Evolutionary conservation across 2,113 vertebrate species (phyloP).

Genomic region (Hippocampus barbouri): DNA sequence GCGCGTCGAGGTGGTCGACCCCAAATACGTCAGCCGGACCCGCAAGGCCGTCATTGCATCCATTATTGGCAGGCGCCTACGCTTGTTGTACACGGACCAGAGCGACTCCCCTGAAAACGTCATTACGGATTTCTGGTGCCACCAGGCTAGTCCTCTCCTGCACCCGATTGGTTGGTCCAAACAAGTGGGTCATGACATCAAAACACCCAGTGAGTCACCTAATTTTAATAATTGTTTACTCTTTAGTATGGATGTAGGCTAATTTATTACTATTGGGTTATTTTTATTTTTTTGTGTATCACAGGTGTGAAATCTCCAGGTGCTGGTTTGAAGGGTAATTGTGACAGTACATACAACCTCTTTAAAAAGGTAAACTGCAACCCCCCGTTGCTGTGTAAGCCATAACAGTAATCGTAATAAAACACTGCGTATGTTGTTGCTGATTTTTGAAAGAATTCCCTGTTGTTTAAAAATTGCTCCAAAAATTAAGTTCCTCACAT

Average conservation of each 20-base stretch:
- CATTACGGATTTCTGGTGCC: slow-evolving; percentile 87
- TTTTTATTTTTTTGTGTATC: not conserved
- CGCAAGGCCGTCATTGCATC: slow-evolving; percentile 83
- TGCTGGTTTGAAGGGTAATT: slow-evolving; percentile 66
- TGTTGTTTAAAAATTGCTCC: not conserved
- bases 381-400: not conserved
- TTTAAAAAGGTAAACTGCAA: slow-evolving; percentile 67
- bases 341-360: slow-evolving; percentile 74
- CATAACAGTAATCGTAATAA: not conserved
- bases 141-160: slow-evolving; percentile 89
- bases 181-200: slow-evolving; percentile 84
- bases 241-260: not conserved
- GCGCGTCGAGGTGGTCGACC: slow-evolving; percentile 91
- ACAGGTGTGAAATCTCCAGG: slow-evolving; percentile 16
- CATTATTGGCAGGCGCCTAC: slow-evolving; percentile 83
- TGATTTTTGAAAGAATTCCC: not conserved
- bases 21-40: slow-evolving; percentile 79
- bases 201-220: slow-evolving; percentile 67
- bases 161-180: slow-evolving; percentile 91
- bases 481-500: not conserved
- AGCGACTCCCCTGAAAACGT: slow-evolving; percentile 63
- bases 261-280: not conserved
- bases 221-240: not conserved
- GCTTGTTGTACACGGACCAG: slow-evolving; percentile 83
- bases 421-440: not conserved